Conservation (phyloP, 2,888 invertebrate species). For the Stenchaetothrips biformis region DNA sequence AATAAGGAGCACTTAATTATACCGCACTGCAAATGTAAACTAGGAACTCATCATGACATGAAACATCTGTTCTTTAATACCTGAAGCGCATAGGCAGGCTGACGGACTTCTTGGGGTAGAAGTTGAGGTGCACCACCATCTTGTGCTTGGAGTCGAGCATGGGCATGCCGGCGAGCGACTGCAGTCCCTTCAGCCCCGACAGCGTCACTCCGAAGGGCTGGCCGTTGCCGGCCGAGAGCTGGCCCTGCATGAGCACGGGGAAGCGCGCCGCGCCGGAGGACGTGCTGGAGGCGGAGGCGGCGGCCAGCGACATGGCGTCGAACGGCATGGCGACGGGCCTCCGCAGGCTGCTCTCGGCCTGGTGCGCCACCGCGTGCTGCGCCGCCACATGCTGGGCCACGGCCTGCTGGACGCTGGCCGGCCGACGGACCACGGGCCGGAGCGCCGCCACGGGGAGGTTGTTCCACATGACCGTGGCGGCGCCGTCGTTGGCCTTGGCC, state of each 20-base stretch:
- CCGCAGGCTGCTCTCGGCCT: neutral
- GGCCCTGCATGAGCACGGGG: slow-evolving; percentile 10
- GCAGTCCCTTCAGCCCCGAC: neutral
- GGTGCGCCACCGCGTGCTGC: neutral
- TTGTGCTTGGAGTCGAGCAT: slow-evolving; percentile 30
- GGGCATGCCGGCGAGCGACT: slow-evolving; percentile 3
- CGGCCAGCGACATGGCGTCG: neutral
- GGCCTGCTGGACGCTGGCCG: neutral
- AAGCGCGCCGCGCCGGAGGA: neutral
- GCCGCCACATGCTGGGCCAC: neutral
- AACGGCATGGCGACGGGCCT: neutral
- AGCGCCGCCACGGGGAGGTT: slow-evolving; percentile 16
- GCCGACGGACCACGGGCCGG: neutral
- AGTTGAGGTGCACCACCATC: slow-evolving; percentile 38
- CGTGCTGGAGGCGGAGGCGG: neutral
- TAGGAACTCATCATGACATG: neutral
- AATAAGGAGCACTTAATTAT: neutral
- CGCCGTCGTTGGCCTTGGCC: slow-evolving; percentile 23
- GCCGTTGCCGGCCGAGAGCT: neutral
- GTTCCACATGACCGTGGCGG: slow-evolving; percentile 18
- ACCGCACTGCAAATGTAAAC: neutral
- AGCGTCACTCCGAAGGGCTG: slow-evolving; percentile 12
- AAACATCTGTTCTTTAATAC: neutral
- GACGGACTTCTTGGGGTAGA: slow-evolving; percentile 35
- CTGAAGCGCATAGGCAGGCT: neutral